A percentile compares a stretch with the other conserved stretches of the same genome.
These are phyloP conservation scores for Chaenodraco wilsoni DNA, from an alignment of 2,797 vertebrate species.

Conservation along the genomic window DNA sequence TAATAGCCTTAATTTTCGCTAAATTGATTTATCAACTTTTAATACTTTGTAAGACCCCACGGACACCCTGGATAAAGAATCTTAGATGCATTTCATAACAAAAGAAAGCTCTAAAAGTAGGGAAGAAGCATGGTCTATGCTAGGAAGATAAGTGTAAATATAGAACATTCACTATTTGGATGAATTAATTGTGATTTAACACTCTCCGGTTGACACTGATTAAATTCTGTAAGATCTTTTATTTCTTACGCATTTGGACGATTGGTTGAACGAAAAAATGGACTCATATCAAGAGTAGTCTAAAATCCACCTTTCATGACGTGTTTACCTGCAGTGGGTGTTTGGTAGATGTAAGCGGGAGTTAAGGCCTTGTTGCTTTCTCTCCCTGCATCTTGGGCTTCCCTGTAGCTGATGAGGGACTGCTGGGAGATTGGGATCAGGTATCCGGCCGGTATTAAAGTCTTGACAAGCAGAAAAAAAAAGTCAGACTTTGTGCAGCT, in stretches of 20 bases:
- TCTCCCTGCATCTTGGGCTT: constrained; percentile 70
- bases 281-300: no score
- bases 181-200: background rate
- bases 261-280: background rate
- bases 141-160: background rate
- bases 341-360: constrained; percentile 86
- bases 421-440: constrained; percentile 91
- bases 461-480: constrained; percentile 74
- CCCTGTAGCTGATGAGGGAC: constrained; percentile 77
- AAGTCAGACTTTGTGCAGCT: background rate
- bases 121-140: background rate
- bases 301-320: background rate
- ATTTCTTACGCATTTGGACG: background rate
- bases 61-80: no score
- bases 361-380: constrained; percentile 79
- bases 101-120: background rate
- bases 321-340: constrained; percentile 86
- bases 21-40: no score
- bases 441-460: constrained; percentile 90
- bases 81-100: background rate
- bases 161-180: background rate
- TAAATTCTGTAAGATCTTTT: background rate
- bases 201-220: background rate
- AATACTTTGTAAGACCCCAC: no score
- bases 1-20: no score